Evolutionary conservation across 1,140 invertebrate genomes (phyloP), one percentile per base, ranked within the genome.

Genomic region (Amyelois transitella): DNA sequence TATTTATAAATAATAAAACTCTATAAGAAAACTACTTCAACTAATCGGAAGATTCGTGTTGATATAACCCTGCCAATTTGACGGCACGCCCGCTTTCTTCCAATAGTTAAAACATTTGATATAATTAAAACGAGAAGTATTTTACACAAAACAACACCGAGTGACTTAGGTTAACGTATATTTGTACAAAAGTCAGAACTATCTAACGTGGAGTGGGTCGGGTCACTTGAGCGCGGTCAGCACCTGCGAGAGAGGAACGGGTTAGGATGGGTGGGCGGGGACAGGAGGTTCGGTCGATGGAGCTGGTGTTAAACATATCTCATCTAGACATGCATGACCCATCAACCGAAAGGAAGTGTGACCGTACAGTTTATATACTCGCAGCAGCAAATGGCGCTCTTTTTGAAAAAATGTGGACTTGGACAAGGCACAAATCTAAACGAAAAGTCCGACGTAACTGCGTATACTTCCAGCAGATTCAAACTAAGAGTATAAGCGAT

Each of bases 191-290:
- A 43, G 53, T 45, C 53, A 14, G 32, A 8, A 38, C 32, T 38
- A 38, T 38, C 32, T 38, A 38, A 38, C 32, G n/a, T 14, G 32
- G n/a, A 38, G 32, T 38, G 32, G 32, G 32, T 14, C 32, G 20
- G 44, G 48, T 57, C 55, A 61, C 47, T 54, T 56, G 24, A 66
- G 52, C 43, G 66, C 61, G n/a, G 21, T 22, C 43, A 60, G 47
- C 14, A 72, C 61, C 69, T 72, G 69, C 53, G 60, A 58, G 51
- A 55, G 48, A 18, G 6, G 49, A 49, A 47, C 24, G 32, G 50
- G 32, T 38, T 4, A 14, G 32, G 32, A 38, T n/a, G 48, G 48
- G 51, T 2, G 21, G 10, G 22, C 38, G 8, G 51, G 8, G 32
- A 53, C 53, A 32, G 22, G 38, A 38, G 51, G 19, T 1, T 8